A percentile compares a stretch with the other conserved stretches of the same genome.
These are phyloP conservation scores for Cenopis cana DNA, from an alignment of 2,888 invertebrate genomes.

Conservation along the genomic window DNA sequence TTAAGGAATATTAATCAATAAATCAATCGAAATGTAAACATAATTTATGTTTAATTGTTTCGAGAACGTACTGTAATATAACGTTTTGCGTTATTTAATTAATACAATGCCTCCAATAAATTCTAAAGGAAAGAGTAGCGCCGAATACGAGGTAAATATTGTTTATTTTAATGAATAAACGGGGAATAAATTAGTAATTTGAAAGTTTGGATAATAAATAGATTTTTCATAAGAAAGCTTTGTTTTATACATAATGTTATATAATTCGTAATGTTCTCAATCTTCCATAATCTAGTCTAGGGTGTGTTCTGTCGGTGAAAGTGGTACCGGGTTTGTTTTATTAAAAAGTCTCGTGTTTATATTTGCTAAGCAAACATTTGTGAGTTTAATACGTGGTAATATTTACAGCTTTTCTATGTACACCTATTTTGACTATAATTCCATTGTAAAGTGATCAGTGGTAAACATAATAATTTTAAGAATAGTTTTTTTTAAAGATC, in stretches of 20 bases:
- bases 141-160: slow-evolving; percentile 80
- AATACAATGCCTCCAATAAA: slow-evolving; percentile 78
- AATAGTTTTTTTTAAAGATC: slow-evolving; percentile 45
- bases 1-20: slow-evolving; percentile 27
- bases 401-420: background rate
- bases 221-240: slow-evolving; percentile 9
- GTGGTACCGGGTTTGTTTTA: slow-evolving; percentile 36
- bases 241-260: slow-evolving; percentile 21
- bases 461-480: slow-evolving; percentile 60
- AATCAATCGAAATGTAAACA: slow-evolving; percentile 7
- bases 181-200: slow-evolving; percentile 3
- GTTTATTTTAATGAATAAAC: slow-evolving; percentile 41
- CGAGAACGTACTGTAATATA: slow-evolving; percentile 11
- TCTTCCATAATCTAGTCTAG: slow-evolving; percentile 33
- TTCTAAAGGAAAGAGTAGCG: slow-evolving; percentile 77
- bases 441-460: background rate
- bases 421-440: background rate
- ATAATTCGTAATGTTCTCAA: slow-evolving; percentile 26
- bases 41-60: background rate
- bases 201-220: slow-evolving; percentile 18
- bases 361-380: slow-evolving; percentile 19
- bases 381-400: background rate
- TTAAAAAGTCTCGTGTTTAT: slow-evolving; percentile 20
- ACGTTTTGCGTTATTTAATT: background rate
- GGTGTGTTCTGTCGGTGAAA: slow-evolving; percentile 45